Evolutionary conservation across 2,113 vertebrate genomes (phyloP), one percentile per base, ranked within the genome.

Genomic region (Bagarius yarrelli): DNA sequence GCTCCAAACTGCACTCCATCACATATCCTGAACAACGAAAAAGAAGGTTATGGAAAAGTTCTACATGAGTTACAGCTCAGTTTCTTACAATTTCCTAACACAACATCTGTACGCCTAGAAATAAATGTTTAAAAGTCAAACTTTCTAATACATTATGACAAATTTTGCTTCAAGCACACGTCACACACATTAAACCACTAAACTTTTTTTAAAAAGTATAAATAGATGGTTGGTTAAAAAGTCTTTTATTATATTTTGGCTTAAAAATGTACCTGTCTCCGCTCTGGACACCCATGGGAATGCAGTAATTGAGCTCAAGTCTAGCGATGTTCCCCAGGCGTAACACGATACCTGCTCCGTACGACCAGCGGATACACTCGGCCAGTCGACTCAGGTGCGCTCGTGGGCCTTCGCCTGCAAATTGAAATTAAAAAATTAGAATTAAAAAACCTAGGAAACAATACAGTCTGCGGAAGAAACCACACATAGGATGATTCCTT

Each of bases 1-100:
- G 97, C 97, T 89, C 98, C 98, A 55, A 99, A 98, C 91, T 99
- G 98, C 86, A 99, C 89, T 0, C 97, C 96, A 5, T 99, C 96
- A 73, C 96, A 98, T 90, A 97, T 95, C 93, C 98, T 98, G 85
- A 27, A 57, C 69, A 47, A 77, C 21, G 1, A 86, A 11, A 80
- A 61, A 79, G 61, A 66, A 25, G 67, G 25, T 60, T 11, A 14
- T 18, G 25, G 50, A 61, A 21, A 53, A 71, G 32, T 78, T 78
- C 40, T 11, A 4, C 4, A 25, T 56, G 40, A 23, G 25, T 0
- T 69, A 25, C 32, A 30, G 56, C 13, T 30, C n/a, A 76, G 34
- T 27, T 44, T 56, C 23, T 32, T 56, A 79, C 6, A 56, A 19
- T 47, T 44, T 15, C 14, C 9, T 8, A 60, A 4, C 21, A 69